Percentiles rank a stretch among this genome's conserved stretches.
These are phyloP conservation scores for Drosophila ironensis DNA, from an alignment of 1,140 invertebrate species.

Conservation along the genomic window DNA sequence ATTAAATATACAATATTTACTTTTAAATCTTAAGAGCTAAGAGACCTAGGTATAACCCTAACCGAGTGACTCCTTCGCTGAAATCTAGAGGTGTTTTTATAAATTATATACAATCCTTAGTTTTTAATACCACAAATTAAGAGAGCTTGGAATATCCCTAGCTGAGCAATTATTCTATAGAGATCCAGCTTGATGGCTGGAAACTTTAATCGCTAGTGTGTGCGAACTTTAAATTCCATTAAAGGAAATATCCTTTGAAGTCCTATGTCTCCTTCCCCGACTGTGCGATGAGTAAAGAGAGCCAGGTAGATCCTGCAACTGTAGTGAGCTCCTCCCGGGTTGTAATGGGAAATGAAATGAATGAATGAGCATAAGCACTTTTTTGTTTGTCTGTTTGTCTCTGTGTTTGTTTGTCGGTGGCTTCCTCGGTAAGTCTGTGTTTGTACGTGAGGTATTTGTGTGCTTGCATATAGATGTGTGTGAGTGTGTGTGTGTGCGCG, in stretches of 20 bases:
- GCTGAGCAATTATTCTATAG: no score
- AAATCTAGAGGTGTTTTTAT: no score
- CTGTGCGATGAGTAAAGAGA: slow-evolving; percentile 4
- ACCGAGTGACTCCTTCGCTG: no score
- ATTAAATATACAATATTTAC: no score
- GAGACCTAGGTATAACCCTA: no score
- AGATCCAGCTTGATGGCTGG: no score
- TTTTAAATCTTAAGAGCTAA: no score
- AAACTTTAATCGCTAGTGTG: not conserved
- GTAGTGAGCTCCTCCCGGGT: slow-evolving; percentile 37
- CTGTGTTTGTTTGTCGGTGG: slow-evolving; percentile 35
- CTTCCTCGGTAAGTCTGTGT: slow-evolving; percentile 16
- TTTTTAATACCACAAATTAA: no score
- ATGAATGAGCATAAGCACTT: slow-evolving; percentile 80
- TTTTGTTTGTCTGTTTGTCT: slow-evolving; percentile 60
- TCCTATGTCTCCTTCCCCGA: not conserved
- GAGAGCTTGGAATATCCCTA: no score
- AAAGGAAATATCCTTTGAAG: no score
- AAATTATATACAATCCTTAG: no score
- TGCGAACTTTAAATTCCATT: no score
- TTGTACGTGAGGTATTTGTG: not conserved
- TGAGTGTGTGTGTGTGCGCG: not conserved
- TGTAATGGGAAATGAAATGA: slow-evolving; percentile 81
- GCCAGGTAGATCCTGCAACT: slow-evolving; percentile 30
- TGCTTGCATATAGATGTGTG: not conserved